Base-by-base conservation (phyloP, 2,113 vertebrate species). In the Aspidoscelis tigris region DNA sequence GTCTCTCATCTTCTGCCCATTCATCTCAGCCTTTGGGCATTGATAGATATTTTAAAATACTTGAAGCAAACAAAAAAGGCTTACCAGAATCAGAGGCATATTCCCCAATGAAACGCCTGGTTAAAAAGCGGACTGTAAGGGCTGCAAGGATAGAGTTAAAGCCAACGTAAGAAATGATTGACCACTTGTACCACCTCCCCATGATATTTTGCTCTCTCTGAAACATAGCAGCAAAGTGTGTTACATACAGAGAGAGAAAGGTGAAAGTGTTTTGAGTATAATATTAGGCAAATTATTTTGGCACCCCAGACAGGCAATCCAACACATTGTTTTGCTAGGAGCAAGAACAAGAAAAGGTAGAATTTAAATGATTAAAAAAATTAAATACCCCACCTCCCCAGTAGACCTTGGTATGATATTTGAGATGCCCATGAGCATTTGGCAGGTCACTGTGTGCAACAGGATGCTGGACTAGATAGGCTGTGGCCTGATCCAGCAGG, bases 41-140 rank as follows among this genome's bases (percentile, higher is more conserved):
- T 16, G 58, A 16, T 18, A 61, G 12, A 16, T 14, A 58, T 11
- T 4, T 14, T 18, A 61, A 61, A 61, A 61, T 14, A 16, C 18
- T 61, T 18, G 14, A 61, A 61, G 14, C 18, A 61, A 61, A 18
- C 4, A 18, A 61, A 61, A 61, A 61, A 8, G 6, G 71, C 94
- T 96, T 95, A 98, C 97, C 97, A 90, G 96, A 94, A 55, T 94
- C 94, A 58, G 97, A 97, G 24, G 97, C 96, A 86, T 98, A 97
- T 88, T 98, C 97, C 0, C 97, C 97, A 88, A 97, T 97, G 90
- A 97, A 98, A 0, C 97, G 77, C 84, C 94, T 90, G 0, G 97
- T 98, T 44, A 98, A 95, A 88, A 97, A 98, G 0, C 97, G 94
- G 76, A 98, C 97, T 0, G 96, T 95, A 64, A 98, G 96, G 14